Conservation (phyloP, 2,797 vertebrate species). For the Zalophus californianus region DNA sequence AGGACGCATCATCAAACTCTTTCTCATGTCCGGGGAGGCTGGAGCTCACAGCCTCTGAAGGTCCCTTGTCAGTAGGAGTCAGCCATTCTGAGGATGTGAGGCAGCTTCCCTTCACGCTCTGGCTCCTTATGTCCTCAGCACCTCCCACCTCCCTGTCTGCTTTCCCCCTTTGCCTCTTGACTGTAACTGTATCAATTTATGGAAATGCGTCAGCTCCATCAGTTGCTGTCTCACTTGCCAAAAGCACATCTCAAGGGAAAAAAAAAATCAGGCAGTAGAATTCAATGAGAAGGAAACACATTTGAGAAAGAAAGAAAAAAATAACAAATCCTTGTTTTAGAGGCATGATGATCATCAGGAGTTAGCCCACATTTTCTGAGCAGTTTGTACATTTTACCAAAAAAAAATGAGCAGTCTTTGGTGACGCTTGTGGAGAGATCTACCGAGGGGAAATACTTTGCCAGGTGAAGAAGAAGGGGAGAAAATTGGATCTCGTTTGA, state of each 20-base stretch:
- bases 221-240: neutral
- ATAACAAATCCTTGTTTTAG: neutral
- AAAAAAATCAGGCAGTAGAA: neutral
- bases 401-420: neutral
- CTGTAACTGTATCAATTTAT: neutral
- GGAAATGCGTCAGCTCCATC: neutral
- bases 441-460: neutral
- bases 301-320: neutral
- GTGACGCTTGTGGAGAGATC: neutral
- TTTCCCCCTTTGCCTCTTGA: neutral
- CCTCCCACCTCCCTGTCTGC: neutral
- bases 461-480: neutral
- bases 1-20: neutral
- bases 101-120: neutral
- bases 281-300: neutral
- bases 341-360: neutral
- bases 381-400: neutral
- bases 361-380: conserved; percentile 1
- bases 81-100: neutral
- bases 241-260: neutral
- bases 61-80: neutral
- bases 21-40: neutral
- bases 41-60: neutral
- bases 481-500: neutral
- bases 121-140: too few relatives aligned